Percentiles rank a stretch among this genome's conserved stretches.
Conservation (phyloP, 2,888 invertebrate species). For the Andricus curvator region DNA sequence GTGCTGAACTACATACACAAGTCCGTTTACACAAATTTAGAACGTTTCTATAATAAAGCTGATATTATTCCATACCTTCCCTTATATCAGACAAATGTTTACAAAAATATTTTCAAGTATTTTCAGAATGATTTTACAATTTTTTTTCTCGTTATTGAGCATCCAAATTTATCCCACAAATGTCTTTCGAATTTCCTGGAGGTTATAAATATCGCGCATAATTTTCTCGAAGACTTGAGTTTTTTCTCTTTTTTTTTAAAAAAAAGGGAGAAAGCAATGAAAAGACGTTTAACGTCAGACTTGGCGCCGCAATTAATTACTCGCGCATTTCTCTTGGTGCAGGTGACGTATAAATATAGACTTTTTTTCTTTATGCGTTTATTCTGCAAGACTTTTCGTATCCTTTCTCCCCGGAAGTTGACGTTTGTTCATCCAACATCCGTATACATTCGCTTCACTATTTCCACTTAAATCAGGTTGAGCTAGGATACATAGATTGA, state of each 20-base stretch:
- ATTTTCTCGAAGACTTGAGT: not conserved
- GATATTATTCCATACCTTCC: too few species aligned
- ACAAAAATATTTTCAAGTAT: too few species aligned
- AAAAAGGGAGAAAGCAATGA: constrained; percentile 32
- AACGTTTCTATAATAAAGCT: too few species aligned
- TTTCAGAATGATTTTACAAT: too few species aligned
- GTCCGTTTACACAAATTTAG: too few species aligned
- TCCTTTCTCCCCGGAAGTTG: constrained; percentile 32
- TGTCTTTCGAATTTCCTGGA: not conserved
- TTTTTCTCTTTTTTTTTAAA: not conserved
- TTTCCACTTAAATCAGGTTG: constrained; percentile 12
- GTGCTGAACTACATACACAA: too few species aligned
- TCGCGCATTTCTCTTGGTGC: constrained; percentile 27
- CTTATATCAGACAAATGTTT: too few species aligned
- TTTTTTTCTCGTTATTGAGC: too few species aligned
- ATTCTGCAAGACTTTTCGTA: not conserved
- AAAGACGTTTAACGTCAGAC: constrained; percentile 32
- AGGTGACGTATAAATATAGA: constrained; percentile 20
- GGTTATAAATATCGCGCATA: not conserved
- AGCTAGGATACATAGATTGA: not conserved
- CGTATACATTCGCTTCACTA: not conserved
- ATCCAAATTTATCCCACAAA: not conserved
- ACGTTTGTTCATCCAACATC: constrained; percentile 20
- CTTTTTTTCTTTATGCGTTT: constrained; percentile 4
- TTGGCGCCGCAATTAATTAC: constrained; percentile 23